Percentiles rank a stretch among this genome's conserved stretches.
Conservation (phyloP, 2,888 invertebrate species). For the Epirrhoe tristata region DNA sequence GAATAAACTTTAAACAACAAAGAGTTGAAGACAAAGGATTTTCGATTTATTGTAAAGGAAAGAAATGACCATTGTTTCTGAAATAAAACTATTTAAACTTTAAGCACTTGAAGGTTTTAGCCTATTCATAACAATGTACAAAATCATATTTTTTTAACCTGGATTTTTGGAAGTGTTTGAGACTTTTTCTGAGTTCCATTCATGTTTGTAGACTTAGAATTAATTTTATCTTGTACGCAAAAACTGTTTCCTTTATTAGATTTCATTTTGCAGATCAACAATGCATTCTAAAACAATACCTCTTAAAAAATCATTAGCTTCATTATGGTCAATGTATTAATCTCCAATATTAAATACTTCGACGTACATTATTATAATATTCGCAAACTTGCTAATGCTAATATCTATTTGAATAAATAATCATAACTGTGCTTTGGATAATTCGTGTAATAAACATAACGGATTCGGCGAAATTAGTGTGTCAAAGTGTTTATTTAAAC, state of each 20-base stretch:
- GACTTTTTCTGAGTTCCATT: background rate
- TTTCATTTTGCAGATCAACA: conserved; percentile 1
- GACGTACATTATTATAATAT: conserved; percentile 30
- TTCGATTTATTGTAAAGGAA: conserved; percentile 27
- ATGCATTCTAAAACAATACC: conserved; percentile 3
- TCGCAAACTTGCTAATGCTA: conserved; percentile 38
- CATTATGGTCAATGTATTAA: conserved; percentile 25
- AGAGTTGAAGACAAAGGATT: conserved; percentile 38
- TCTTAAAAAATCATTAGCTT: conserved; percentile 11
- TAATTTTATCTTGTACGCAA: background rate
- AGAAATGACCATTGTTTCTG: conserved; percentile 24
- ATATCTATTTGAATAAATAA: conserved; percentile 23
- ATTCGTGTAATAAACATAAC: conserved; percentile 34
- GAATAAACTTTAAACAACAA: conserved; percentile 40
- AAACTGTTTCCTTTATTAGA: background rate
- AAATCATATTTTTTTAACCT: conserved; percentile 2
- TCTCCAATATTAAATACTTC: conserved; percentile 32
- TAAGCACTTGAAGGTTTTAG: conserved; percentile 18
- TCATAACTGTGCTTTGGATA: conserved; percentile 31
- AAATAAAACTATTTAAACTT: too few relatives aligned
- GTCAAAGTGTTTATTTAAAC: conserved; percentile 45
- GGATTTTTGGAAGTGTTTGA: background rate
- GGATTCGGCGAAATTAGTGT: conserved; percentile 45
- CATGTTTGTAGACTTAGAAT: background rate
- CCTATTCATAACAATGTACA: conserved; percentile 31